Conservation (phyloP, 2,113 vertebrate species). For the Spea bombifrons region DNA sequence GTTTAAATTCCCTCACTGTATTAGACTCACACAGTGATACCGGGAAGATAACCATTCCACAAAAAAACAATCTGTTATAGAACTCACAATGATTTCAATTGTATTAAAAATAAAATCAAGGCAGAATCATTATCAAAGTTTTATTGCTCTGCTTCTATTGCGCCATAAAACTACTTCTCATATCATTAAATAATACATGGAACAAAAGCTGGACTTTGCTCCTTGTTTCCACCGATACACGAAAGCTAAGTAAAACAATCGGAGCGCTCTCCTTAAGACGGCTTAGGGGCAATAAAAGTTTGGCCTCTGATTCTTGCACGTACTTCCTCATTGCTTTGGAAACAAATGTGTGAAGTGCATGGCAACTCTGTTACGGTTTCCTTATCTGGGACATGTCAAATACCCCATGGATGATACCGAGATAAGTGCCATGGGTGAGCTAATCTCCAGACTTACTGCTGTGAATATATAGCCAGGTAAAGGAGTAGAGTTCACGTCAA, state of each 20-base stretch:
- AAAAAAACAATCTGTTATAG: no score
- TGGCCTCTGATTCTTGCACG: neutral
- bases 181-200: neutral
- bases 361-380: neutral
- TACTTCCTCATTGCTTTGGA: conserved; percentile 32
- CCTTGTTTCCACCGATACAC: neutral
- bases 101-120: no score
- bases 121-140: no score
- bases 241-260: neutral
- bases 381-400: conserved; percentile 34
- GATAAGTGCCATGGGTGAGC: conserved; percentile 10
- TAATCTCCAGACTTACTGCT: conserved; percentile 4
- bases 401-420: conserved; percentile 24
- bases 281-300: neutral
- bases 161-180: neutral
- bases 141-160: neutral
- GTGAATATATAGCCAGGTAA: conserved; percentile 22
- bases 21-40: no score
- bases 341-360: conserved; percentile 12
- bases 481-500: conserved; percentile 37
- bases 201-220: conserved; percentile 9
- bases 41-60: no score
- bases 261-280: neutral
- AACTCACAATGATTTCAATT: no score
- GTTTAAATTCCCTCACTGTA: no score